phyloP scores from a whole-genome alignment of 2,888 invertebrate species.

The Andricus curvator region DNA sequence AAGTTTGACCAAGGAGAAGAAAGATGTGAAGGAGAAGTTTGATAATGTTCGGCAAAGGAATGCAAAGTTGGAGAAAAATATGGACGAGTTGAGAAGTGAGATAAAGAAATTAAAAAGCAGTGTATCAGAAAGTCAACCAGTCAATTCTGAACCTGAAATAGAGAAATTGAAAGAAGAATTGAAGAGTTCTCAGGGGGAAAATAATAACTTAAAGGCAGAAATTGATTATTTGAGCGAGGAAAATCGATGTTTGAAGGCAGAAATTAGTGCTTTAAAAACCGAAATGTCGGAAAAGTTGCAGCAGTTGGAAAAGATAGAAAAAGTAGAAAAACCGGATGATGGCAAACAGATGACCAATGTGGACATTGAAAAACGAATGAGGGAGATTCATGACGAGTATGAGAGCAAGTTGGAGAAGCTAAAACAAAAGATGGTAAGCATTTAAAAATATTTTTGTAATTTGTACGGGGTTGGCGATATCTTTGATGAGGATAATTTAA shows the following conservation, averaged over 20 bases:
- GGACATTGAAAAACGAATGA: conserved; percentile 70
- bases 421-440: conserved; percentile 90
- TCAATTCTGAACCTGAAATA: conserved; percentile 41
- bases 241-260: conserved; percentile 60
- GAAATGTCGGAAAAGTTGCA: conserved; percentile 51
- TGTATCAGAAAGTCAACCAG: conserved; percentile 46
- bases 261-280: conserved; percentile 50
- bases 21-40: conserved; percentile 66
- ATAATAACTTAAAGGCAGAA: conserved; percentile 58
- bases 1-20: conserved; percentile 62
- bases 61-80: conserved; percentile 67
- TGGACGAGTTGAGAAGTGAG: conserved; percentile 65
- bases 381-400: conserved; percentile 83
- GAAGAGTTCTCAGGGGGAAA: conserved; percentile 58
- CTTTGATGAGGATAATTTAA: not conserved
- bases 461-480: not conserved
- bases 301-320: conserved; percentile 5
- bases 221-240: conserved; percentile 57
- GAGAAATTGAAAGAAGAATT: conserved; percentile 50
- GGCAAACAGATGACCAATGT: conserved; percentile 22
- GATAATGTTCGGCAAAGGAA: conserved; percentile 63
- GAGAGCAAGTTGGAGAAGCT: conserved; percentile 88
- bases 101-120: conserved; percentile 60
- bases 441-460: conserved; percentile 44
- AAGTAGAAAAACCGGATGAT: conserved; percentile 46